Base-by-base conservation (phyloP, 2,113 vertebrate species). In the Hypocryptadius cinnamomeus region DNA sequence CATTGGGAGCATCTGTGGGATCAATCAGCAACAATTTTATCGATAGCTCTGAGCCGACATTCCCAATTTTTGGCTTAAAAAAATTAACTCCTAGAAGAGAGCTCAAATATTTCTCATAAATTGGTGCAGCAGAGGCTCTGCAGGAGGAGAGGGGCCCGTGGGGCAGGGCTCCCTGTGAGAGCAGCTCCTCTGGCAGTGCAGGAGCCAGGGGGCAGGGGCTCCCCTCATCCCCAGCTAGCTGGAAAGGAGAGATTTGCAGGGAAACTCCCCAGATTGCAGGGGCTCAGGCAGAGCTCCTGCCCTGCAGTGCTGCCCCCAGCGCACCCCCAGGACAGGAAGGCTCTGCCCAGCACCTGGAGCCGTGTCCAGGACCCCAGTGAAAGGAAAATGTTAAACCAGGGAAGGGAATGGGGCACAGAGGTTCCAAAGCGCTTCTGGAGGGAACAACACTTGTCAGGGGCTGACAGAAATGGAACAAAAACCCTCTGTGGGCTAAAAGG, bases 51-150 rank as follows among this genome's bases (percentile, higher is more conserved):
- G 8, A 28, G 22, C 21, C 68, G 9, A 42, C 4, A 13, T 47
- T 2, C 27, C 23, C 23, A 6, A n/a, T 30, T 82, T 61, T 28
- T 20, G 42, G 56, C 33, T 42, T 24, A 22, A 64, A 71, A 56
- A 77, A 24, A 48, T 11, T 14, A 77, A 37, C 39, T 45, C 3
- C 0, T 0, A 0, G 27, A 10, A 50, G 47, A 24, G 42, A n/a
- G 10, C 37, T 28, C 33, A 66, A 51, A 1, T 3, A 7, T 63
- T 54, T 63, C 15, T 7, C 11, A 14, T 1, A 3, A 47, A 68
- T 44, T 0, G 50, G 76, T 4, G 24, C 31, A 33, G 47, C 47
- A 74, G 80, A 81, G 89, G 14, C 71, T 76, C 48, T 83, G 91
- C 35, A 68, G 47, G 15, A 18, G 80, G 40, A 45, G 50, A 60